Evolutionary conservation across 37 sponge, comb jelly and placozoan species (phyloP), one percentile per base, ranked within the genome.

Genomic region (Halichondria panicea): DNA sequence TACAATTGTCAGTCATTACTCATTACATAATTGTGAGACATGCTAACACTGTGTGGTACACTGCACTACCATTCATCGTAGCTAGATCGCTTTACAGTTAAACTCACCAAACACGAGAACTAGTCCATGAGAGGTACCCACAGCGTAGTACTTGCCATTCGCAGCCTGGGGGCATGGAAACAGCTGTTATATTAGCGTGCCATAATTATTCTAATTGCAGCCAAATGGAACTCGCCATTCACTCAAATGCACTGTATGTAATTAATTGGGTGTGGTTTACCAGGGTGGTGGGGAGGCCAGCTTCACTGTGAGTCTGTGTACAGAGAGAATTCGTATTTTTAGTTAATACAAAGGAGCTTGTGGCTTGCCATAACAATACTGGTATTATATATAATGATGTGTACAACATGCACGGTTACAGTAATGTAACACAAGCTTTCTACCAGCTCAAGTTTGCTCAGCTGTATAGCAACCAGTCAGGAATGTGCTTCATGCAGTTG

Each of bases 71-170:
- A n/a, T n/a, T n/a, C n/a, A n/a, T n/a, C n/a, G n/a, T n/a, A n/a
- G n/a, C n/a, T n/a, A n/a, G n/a, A n/a, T n/a, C n/a, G n/a, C n/a
- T n/a, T n/a, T n/a, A n/a, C 60, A 58, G n/a, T 25, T 32, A 61
- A 19, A 59, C 93, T 74, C 43, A 92, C 92, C 92, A 79, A 94
- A 94, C 1, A 94, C 38, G 1, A 94, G 76, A 1, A 87, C 85
- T 12, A 74, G 28, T 63, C 95, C 95, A 65, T 72, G 75, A 32
- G 91, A 84, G 1, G 92, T 90, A 3, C 91, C 95, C 62, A 94
- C 69, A 21, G 93, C 92, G 62, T 60, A 68, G 60, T 62, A 58
- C 0, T 63, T 43, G 0, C 84, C 76, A n/a, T n/a, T n/a, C 5
- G 59, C 88, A 55, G 83, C 75, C 89, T 88, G 45, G 4, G 63